Percentiles rank a stretch among this genome's conserved stretches.
These are phyloP conservation scores for Naja naja DNA, from an alignment of 2,113 vertebrate genomes.

Conservation along the genomic window DNA sequence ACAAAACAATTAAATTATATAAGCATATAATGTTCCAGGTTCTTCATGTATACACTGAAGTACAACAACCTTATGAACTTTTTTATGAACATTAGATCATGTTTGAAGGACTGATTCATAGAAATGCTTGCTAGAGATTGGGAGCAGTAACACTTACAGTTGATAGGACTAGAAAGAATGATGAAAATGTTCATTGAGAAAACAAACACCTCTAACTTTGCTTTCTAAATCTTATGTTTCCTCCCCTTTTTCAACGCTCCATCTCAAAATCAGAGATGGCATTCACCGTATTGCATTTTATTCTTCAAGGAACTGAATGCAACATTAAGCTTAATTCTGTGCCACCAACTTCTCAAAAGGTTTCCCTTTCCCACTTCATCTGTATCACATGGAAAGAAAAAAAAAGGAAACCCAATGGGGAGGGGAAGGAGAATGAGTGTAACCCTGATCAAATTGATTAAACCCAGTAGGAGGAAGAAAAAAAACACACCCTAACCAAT, in stretches of 20 bases:
- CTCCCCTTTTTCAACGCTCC: background rate
- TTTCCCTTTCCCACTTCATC: background rate
- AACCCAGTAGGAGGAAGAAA: background rate
- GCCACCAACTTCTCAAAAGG: background rate
- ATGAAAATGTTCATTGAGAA: background rate
- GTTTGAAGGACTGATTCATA: background rate
- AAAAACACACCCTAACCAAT: slow-evolving; percentile 3
- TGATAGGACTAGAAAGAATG: background rate
- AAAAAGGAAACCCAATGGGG: background rate
- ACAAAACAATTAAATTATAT: background rate
- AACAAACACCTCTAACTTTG: background rate
- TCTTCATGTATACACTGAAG: background rate
- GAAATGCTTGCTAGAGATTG: background rate
- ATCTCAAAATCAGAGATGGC: background rate
- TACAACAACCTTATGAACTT: background rate
- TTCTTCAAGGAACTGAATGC: background rate
- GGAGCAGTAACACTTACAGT: too few species aligned
- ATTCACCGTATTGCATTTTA: background rate
- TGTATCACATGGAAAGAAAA: background rate
- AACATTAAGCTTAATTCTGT: background rate
- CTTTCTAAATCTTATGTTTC: background rate
- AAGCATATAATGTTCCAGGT: background rate
- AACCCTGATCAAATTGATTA: background rate
- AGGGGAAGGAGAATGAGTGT: background rate
- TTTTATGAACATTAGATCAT: background rate